Base-by-base conservation (phyloP, 2,113 vertebrate species). In the Boulengeromyrus knoepffleri region DNA sequence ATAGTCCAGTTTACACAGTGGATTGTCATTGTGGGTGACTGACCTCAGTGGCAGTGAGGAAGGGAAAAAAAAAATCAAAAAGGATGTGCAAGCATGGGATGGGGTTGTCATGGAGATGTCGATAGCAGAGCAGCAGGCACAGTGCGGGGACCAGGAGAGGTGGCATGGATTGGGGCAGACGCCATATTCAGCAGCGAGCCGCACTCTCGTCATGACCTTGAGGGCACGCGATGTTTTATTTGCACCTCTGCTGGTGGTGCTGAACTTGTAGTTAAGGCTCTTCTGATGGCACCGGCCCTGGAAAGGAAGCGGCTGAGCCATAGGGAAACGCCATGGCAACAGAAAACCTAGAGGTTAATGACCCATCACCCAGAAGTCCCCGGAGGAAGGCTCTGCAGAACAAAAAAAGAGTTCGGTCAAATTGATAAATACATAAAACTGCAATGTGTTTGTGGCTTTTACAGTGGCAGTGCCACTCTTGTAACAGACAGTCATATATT, bases 181-280 rank as follows among this genome's bases (percentile, higher is more conserved):
- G 15, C 39, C 39, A 46, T 47, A 45, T 85, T 52, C 87, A 88
- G 87, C 52, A 10, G 39, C 17, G 15, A 31, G 21, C 39, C 21
- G 1, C 19, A 12, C 31, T 66, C 56, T 45, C 7, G 21, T 13
- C 87, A 50, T 13, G 58, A 62, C 17, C 87, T 42, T 53, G 56
- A 56, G 42, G 87, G 56, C 52, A 27, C 53, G 56, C 31, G 4
- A 66, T 24, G 56, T n/a, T 58, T 58, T 62, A 88, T 88, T 88
- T 88, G 87, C 87, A 66, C 87, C 87, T 88, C 87, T 62, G 87
- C 56, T 88, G 87, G 87, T 88, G 87, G 87, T 88, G 87, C 42
- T 88, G 62, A 66, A 88, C 87, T 87, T 88, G 21, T n/a, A 21
- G 53, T 27, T 88, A 50, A 88, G 53, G 56, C 39, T 62, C 52